Evolutionary conservation across 2,113 vertebrate genomes (phyloP).

Genomic region (Oncorhynchus kisutch): DNA sequence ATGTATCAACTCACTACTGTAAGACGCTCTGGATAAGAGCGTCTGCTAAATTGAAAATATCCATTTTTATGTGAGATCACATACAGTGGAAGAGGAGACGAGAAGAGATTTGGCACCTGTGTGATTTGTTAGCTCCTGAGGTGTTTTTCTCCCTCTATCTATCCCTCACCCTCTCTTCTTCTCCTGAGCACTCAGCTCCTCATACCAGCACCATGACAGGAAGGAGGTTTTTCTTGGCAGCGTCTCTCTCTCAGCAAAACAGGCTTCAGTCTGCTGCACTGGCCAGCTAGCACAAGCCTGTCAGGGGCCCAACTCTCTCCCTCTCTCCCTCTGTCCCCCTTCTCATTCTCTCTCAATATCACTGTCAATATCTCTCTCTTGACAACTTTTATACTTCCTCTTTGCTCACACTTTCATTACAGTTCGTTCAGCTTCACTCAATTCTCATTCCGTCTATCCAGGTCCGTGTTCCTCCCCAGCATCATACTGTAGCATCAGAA

Average conservation of each 20-base stretch:
- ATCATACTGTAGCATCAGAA: conserved; percentile 24
- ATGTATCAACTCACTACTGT: neutral
- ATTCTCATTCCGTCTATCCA: too few species aligned
- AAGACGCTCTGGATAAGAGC: too few species aligned
- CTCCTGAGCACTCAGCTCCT: neutral
- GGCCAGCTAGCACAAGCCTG: conserved; percentile 35
- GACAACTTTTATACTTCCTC: neutral
- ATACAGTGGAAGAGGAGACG: neutral
- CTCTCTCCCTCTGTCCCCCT: neutral
- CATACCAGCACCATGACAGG: conserved; percentile 44
- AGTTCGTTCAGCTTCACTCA: neutral
- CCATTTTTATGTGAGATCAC: conserved; percentile 33
- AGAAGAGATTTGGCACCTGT: conserved; percentile 29
- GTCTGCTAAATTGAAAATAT: neutral
- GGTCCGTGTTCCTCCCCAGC: too few species aligned
- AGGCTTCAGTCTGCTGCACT: conserved; percentile 16
- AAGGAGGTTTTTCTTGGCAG: conserved; percentile 61
- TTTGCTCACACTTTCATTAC: conserved; percentile 20
- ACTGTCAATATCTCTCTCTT: neutral
- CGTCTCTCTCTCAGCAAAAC: conserved; percentile 46
- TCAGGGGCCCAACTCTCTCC: conserved; percentile 21
- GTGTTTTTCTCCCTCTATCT: conserved; percentile 8
- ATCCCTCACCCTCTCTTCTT: neutral
- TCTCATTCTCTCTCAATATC: neutral
- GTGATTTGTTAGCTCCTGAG: conserved; percentile 38